Percentiles rank a stretch among this genome's conserved stretches.
Conservation (phyloP, 2,888 invertebrate genomes). For the Chymomyza fuscimana region DNA sequence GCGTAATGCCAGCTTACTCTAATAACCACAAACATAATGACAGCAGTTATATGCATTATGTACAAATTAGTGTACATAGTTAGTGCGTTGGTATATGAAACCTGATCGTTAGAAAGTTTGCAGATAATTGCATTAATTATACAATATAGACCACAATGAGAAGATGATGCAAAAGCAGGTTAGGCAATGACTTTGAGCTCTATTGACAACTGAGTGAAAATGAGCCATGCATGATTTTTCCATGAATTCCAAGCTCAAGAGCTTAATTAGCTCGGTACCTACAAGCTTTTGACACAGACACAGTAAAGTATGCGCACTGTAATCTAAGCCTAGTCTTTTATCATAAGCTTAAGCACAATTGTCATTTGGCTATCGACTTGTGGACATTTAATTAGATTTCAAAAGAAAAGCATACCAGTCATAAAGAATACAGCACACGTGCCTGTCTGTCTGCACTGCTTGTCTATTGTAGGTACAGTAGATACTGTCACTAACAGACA, state of each 20-base stretch:
- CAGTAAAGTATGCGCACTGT: background rate
- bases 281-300: no score
- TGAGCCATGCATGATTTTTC: background rate
- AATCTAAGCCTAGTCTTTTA: background rate
- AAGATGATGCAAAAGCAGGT: conserved; percentile 14
- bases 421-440: conserved; percentile 7
- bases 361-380: conserved; percentile 44
- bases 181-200: background rate
- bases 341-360: conserved; percentile 30
- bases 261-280: no score
- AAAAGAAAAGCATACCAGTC: conserved; percentile 21
- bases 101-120: background rate
- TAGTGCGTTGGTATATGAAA: background rate
- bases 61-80: conserved; percentile 14
- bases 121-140: conserved; percentile 28
- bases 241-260: background rate
- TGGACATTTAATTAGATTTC: conserved; percentile 15
- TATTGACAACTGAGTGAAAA: conserved; percentile 26
- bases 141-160: conserved; percentile 17
- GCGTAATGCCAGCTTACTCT: conserved; percentile 11
- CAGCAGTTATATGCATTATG: conserved; percentile 66
- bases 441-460: background rate
- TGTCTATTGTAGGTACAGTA: conserved; percentile 23
- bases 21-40: conserved; percentile 66
- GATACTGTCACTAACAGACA: conserved; percentile 29